phyloP scores from a whole-genome alignment of 2,113 vertebrate species.

The Dipodomys ordii region DNA sequence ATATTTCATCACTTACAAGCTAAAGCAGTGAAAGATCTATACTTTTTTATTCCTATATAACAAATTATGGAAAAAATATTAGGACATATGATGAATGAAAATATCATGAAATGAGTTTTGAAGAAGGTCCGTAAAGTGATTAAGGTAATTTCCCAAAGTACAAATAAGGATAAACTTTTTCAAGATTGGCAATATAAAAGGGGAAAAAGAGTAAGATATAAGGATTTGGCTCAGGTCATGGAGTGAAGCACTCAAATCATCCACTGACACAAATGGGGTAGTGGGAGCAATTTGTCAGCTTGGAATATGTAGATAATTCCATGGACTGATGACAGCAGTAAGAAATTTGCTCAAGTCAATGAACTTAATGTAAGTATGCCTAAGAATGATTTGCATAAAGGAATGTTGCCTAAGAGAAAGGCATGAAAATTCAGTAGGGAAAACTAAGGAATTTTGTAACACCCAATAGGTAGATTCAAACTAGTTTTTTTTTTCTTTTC shows the following conservation, averaged over 20 bases:
- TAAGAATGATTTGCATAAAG: conserved; percentile 49
- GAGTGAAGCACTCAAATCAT: not conserved
- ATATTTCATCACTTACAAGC: conserved; percentile 6
- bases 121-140: conserved; percentile 2
- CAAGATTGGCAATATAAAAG: not conserved
- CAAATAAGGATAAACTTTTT: not conserved
- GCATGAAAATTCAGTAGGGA: conserved; percentile 36
- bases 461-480: conserved; percentile 19
- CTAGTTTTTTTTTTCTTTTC: too few species aligned
- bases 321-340: not conserved
- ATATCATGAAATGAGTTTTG: conserved; percentile 5
- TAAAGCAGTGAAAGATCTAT: not conserved
- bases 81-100: not conserved
- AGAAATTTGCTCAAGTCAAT: conserved; percentile 17
- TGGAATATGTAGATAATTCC: not conserved
- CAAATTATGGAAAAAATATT: not conserved
- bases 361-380: not conserved
- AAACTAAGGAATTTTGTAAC: conserved; percentile 9
- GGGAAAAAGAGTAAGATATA: not conserved
- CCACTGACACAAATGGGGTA: not conserved
- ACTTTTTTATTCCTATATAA: not conserved
- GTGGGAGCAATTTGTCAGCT: not conserved
- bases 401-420: not conserved
- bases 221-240: not conserved
- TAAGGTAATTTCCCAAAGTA: not conserved